phyloP scores from a whole-genome alignment of 2,888 invertebrate genomes.

The Petrolisthes manimaculis region DNA sequence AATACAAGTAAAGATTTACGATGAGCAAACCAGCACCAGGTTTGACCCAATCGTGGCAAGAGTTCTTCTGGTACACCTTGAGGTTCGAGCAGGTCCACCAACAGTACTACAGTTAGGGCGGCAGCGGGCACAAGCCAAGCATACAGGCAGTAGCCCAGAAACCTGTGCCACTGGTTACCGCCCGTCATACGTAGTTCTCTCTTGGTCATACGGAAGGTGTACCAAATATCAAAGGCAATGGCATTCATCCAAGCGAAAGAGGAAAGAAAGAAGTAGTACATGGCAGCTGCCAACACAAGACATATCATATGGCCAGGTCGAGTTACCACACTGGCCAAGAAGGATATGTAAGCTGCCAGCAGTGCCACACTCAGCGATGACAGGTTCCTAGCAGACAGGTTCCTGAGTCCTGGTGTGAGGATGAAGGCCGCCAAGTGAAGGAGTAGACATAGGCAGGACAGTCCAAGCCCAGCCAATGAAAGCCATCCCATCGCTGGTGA shows the following conservation, averaged over 20 bases:
- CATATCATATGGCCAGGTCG: slow-evolving; percentile 68
- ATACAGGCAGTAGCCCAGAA: slow-evolving; percentile 71
- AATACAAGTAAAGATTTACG: slow-evolving; percentile 72
- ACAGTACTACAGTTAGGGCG: slow-evolving; percentile 21
- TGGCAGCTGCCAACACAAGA: slow-evolving; percentile 70
- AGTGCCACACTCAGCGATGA: slow-evolving; percentile 72
- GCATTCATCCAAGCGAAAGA: slow-evolving; percentile 75
- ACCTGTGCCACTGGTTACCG: slow-evolving; percentile 70
- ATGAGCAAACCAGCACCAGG: slow-evolving; percentile 73
- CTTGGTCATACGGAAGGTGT: slow-evolving; percentile 71
- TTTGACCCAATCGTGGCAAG: slow-evolving; percentile 42
- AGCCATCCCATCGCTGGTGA: slow-evolving; percentile 70
- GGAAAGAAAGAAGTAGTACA: slow-evolving; percentile 73
- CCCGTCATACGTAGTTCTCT: slow-evolving; percentile 71
- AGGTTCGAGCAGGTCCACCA: slow-evolving; percentile 30
- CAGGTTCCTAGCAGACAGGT: slow-evolving; percentile 73
- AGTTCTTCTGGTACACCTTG: slow-evolving; percentile 13
- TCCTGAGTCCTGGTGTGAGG: slow-evolving; percentile 71
- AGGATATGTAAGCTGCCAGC: slow-evolving; percentile 72
- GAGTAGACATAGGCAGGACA: slow-evolving; percentile 71
- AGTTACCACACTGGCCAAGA: slow-evolving; percentile 70
- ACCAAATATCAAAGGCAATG: slow-evolving; percentile 73
- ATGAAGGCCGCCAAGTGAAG: slow-evolving; percentile 72
- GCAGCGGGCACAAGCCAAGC: slow-evolving; percentile 70
- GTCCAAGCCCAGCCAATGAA: slow-evolving; percentile 71